Percentiles rank a stretch among this genome's conserved stretches.
These are phyloP conservation scores for Spizaetus ornatus DNA, from an alignment of 2,113 vertebrate species.

Conservation along the genomic window DNA sequence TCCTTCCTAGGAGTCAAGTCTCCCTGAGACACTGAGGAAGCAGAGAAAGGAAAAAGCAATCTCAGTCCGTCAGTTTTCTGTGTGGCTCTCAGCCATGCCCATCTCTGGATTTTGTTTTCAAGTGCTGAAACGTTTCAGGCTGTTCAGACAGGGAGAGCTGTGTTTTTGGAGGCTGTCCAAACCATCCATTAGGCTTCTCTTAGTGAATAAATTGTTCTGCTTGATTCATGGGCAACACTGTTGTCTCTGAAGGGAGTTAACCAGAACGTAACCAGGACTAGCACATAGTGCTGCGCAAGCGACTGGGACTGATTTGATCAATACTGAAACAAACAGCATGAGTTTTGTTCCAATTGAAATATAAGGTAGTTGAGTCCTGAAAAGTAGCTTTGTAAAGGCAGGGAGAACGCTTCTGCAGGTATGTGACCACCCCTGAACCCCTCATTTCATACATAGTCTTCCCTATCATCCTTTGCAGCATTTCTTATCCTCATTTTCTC, in stretches of 20 bases:
- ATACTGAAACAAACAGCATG: background rate
- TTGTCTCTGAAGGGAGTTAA: slow-evolving; percentile 15
- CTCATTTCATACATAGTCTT: background rate
- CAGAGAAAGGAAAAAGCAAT: background rate
- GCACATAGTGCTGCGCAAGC: accelerated
- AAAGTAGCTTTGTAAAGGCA: background rate
- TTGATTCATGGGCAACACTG: background rate
- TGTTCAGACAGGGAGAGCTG: slow-evolving; percentile 3
- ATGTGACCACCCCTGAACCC: background rate
- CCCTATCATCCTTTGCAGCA: background rate
- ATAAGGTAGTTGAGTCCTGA: background rate
- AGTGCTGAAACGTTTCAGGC: background rate
- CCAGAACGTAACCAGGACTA: background rate
- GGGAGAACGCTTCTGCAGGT: background rate
- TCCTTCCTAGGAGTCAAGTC: background rate
- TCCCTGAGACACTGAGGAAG: background rate
- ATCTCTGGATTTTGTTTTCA: slow-evolving; percentile 13
- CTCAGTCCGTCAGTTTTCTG: accelerated
- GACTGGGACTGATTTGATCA: background rate
- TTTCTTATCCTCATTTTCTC: background rate
- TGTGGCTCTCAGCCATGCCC: background rate
- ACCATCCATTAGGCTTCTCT: slow-evolving; percentile 50
- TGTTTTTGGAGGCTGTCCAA: slow-evolving; percentile 44
- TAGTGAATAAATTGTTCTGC: background rate
- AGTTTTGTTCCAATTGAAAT: background rate